A percentile compares a stretch with the other conserved stretches of the same genome.
Evolutionary conservation across 1,140 invertebrate species (phyloP).

Genomic region (Drosophila biarmipes): DNA sequence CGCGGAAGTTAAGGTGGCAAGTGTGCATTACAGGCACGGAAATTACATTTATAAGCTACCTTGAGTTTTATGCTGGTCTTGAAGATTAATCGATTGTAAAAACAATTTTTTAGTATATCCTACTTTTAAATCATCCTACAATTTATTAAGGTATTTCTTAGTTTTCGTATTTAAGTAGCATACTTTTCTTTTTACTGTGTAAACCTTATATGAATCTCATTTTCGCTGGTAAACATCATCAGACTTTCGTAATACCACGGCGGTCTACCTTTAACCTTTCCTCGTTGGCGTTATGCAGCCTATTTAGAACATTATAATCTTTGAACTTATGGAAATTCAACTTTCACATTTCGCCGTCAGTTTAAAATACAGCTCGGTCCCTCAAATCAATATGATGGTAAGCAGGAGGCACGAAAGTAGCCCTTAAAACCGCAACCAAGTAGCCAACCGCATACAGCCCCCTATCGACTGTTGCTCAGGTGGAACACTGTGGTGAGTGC

Average conservation of each 20-base stretch:
- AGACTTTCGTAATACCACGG: background rate
- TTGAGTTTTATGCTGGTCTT: background rate
- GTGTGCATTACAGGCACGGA: too few relatives aligned
- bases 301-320: background rate
- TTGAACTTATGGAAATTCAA: constrained; percentile 42
- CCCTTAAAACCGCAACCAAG: constrained; percentile 14
- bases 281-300: background rate
- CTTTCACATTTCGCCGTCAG: constrained; percentile 48
- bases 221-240: background rate
- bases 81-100: too few relatives aligned
- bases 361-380: constrained; percentile 1
- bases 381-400: constrained; percentile 52
- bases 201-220: background rate
- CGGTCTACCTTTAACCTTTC: constrained; percentile 24
- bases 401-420: constrained; percentile 34
- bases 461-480: constrained; percentile 40
- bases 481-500: constrained; percentile 17
- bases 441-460: constrained; percentile 14
- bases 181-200: background rate
- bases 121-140: too few relatives aligned
- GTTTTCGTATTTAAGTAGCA: too few relatives aligned
- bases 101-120: too few relatives aligned
- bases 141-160: too few relatives aligned
- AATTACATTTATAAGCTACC: background rate
- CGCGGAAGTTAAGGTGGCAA: background rate